Conservation (phyloP, 2,113 vertebrate genomes). For the Leptosomus discolor region DNA sequence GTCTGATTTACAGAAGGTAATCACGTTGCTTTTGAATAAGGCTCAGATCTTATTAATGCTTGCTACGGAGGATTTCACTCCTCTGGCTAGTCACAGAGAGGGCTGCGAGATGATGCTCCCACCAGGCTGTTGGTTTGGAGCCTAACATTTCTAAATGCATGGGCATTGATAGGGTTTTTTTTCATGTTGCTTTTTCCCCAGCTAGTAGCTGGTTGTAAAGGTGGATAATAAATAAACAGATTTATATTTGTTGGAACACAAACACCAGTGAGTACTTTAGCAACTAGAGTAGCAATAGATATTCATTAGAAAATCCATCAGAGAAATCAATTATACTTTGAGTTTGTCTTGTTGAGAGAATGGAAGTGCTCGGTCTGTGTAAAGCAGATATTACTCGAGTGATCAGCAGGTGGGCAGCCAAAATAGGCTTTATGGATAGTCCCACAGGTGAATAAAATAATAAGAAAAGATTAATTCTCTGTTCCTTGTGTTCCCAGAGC, state of each 20-base stretch:
- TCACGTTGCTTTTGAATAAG: neutral
- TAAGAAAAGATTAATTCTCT: constrained; percentile 40
- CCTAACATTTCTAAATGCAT: neutral
- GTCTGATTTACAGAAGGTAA: neutral
- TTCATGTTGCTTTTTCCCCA: neutral
- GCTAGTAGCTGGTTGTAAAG: neutral
- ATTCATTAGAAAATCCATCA: constrained; percentile 60
- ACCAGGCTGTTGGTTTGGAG: neutral
- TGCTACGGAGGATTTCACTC: neutral
- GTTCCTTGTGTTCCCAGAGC: neutral
- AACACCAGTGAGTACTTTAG: constrained; percentile 12
- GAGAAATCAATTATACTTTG: constrained; percentile 64
- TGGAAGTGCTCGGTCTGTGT: neutral
- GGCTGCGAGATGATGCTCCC: neutral
- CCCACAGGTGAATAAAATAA: neutral
- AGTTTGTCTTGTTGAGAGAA: constrained; percentile 20
- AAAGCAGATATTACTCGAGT: neutral
- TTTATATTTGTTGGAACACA: constrained; percentile 42
- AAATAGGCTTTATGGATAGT: constrained; percentile 1
- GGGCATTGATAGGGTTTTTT: neutral
- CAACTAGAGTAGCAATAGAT: constrained; percentile 10
- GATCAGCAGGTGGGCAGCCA: constrained; percentile 24
- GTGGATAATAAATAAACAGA: neutral
- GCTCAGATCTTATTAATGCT: neutral
- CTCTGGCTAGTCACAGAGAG: neutral